phyloP scores from a whole-genome alignment of 2,113 vertebrate species.

The Anas platyrhynchos region DNA sequence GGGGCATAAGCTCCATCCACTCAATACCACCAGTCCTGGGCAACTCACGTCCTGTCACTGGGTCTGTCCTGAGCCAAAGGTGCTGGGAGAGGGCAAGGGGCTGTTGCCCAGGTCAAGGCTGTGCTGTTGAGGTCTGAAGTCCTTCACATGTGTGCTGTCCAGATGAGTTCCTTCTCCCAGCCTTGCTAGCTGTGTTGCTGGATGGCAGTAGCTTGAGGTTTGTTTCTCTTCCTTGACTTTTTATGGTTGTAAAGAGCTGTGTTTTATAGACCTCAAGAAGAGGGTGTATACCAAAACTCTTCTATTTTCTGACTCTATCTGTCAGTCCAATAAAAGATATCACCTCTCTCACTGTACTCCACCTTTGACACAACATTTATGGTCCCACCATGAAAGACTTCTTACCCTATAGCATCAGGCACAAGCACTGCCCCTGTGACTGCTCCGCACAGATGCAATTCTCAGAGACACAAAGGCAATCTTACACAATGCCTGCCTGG shows the following conservation, averaged over 20 bases:
- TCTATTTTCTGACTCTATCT: background rate
- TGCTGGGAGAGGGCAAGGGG: too few species aligned
- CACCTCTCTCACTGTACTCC: background rate
- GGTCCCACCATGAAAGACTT: background rate
- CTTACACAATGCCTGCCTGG: background rate
- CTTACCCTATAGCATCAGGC: background rate
- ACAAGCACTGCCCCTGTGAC: rapidly evolving
- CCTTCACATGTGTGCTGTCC: background rate
- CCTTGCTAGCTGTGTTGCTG: rapidly evolving
- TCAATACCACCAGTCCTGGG: background rate
- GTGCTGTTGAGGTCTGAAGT: background rate
- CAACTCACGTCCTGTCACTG: background rate
- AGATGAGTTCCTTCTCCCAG: background rate
- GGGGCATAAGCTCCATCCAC: too few species aligned
- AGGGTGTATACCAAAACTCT: background rate
- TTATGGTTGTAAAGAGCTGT: background rate
- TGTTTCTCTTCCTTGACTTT: background rate
- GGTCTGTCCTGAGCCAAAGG: background rate
- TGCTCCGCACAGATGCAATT: background rate
- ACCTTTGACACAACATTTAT: background rate
- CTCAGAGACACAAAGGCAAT: background rate
- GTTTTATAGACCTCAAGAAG: background rate
- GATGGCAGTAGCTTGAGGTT: background rate
- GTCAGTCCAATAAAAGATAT: background rate
- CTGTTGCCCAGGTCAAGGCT: background rate